phyloP scores from a whole-genome alignment of 2,113 vertebrate genomes.

The Odontophorus gujanensis region DNA sequence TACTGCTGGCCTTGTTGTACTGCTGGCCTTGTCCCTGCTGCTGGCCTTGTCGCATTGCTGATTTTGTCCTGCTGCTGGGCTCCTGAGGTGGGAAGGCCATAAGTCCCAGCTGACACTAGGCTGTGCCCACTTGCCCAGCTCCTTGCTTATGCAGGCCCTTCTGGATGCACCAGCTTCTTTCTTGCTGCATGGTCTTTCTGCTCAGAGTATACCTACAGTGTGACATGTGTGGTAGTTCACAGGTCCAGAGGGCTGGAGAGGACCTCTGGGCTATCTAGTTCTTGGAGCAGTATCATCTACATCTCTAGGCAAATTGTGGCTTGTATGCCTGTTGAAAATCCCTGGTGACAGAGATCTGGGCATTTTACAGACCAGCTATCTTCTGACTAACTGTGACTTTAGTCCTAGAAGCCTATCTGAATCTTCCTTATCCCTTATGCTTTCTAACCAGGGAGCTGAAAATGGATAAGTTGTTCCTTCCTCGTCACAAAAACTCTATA shows the following conservation, averaged over 20 bases:
- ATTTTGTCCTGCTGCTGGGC: neutral
- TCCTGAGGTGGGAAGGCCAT: neutral
- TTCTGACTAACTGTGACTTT: neutral
- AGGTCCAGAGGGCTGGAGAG: neutral
- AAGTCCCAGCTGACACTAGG: neutral
- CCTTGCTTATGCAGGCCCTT: fast-evolving
- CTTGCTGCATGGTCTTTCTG: neutral
- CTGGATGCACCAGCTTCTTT: neutral
- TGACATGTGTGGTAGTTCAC: fast-evolving
- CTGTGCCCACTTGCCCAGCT: neutral
- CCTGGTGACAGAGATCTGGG: neutral
- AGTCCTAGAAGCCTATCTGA: neutral
- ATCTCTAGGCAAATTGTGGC: neutral
- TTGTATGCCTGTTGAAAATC: neutral
- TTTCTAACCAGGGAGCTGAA: neutral
- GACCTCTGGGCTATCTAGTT: neutral
- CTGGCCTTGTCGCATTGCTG: no score
- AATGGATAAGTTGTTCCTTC: neutral
- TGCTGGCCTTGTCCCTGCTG: no score
- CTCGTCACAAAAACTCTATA: neutral
- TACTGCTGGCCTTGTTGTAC: neutral
- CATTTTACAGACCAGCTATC: neutral
- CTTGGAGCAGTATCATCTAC: neutral
- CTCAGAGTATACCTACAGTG: neutral
- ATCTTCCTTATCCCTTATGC: neutral